Base-by-base conservation (phyloP, 2,888 invertebrate species). In the Dicyrtoma fusca region DNA sequence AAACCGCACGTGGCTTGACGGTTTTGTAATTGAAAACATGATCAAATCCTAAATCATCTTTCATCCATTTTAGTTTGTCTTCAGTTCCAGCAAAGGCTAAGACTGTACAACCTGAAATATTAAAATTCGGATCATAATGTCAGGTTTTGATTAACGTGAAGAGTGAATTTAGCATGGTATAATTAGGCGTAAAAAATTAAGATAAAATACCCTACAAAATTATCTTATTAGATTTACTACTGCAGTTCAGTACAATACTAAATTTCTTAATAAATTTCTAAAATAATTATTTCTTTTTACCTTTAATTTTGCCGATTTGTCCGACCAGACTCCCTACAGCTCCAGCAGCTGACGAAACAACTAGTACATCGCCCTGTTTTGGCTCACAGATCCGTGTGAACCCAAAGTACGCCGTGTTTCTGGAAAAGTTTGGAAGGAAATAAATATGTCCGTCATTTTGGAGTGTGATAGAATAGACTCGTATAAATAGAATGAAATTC, bases 331-430 rank as follows among this genome's bases (percentile, higher is more conserved):
- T 89, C 5, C 92, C 92, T 14, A 92, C 91, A 25, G 69, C 59
- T 25, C 92, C 92, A 23, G 90, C 92, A n/a, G 92, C 92, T 4
- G 89, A 89, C 26, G 88, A 89, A 0, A 92, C 87, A 1, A 90
- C 88, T 14, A 92, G 86, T 0, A 89, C 89, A 83, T 92, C 91
- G 10, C 90, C 91, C 3, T 86, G 79, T 83, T 90, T 89, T 1
- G 91, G 90, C 74, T 88, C 83, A 76, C 91, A 91, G 72, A 91
- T 84, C 78, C 91, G 89, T 75, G 89, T 83, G 13, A 92, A 84
- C 0, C 92, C 92, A 84, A 91, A 91, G 81, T 90, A 90, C 0
- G 91, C 91, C 1, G 91, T 90, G 79, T 88, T 88, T 25, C 91
- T 90, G 79, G 26, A 51, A 34, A 8, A 34, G 34, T 34, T 34